Evolutionary conservation across 2,888 invertebrate species (phyloP), one percentile per base, ranked within the genome.

Genomic region (Standfussiana lucernea): DNA sequence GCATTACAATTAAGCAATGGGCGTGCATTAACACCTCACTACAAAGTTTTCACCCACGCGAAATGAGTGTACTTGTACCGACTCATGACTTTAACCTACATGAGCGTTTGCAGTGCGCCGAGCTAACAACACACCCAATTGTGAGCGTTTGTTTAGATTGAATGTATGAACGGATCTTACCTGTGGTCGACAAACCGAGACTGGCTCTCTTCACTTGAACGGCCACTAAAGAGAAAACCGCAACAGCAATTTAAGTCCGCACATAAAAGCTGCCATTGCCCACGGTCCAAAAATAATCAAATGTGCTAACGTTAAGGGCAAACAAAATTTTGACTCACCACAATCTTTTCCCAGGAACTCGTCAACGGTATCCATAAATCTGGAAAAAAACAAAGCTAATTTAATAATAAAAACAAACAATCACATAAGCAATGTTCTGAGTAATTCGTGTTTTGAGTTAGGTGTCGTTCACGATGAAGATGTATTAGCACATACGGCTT

Each of bases 1-100:
- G 95, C 90, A 94, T 95, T 95, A 96, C 96, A 95, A 96, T 96
- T 96, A 96, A 94, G 95, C 95, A 95, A 96, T 95, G 93, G 93
- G 92, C 93, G 91, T 95, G 91, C 95, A 96, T 96, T 96, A 96
- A 95, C 96, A 96, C 96, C 95, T 96, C 91, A 91, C 89, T 90
- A 91, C 92, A 91, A 92, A 91, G 86, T 91, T 90, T 86, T 92
- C 94, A 91, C 96, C 96, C 95, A 96, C 96, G 93, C 93, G 88
- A 92, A 90, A 90, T 90, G 86, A 89, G 90, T 91, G 89, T 89
- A 90, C 89, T 88, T 87, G 88, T 88, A 90, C 86, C 88, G 84
- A 89, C 90, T 90, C 92, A 90, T 93, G 92, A 93, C 92, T 93
- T 92, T 93, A 94, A 94, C 94, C 94, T 91, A 94, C 92, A 92